Conservation (phyloP, 2,113 vertebrate genomes). For the Nibea albiflora region DNA sequence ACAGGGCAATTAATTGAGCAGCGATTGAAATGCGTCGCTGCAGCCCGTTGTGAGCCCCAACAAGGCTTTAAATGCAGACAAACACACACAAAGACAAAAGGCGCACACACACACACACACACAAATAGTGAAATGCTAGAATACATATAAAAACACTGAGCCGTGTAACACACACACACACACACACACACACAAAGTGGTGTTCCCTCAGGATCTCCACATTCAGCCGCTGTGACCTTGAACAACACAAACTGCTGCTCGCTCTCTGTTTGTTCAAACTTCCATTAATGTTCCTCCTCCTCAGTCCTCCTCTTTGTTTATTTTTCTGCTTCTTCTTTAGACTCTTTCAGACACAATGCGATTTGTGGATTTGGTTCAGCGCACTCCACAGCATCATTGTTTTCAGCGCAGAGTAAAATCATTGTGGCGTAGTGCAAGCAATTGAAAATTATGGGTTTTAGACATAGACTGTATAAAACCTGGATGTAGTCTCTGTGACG, state of each 20-base stretch:
- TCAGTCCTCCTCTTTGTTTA: neutral
- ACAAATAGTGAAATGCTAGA: slow-evolving; percentile 8
- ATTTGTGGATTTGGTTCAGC: too few species aligned
- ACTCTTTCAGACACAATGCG: too few species aligned
- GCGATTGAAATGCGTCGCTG: slow-evolving; percentile 63
- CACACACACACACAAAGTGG: slow-evolving; percentile 49
- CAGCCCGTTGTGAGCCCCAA: slow-evolving; percentile 56
- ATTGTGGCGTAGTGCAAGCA: too few species aligned
- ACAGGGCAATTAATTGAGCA: slow-evolving; percentile 66
- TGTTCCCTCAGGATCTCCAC: slow-evolving; percentile 66
- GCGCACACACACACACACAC: neutral
- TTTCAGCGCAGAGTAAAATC: too few species aligned
- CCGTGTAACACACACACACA: slow-evolving; percentile 24
- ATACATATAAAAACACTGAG: slow-evolving; percentile 44
- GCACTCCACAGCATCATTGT: too few species aligned
- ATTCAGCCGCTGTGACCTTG: slow-evolving; percentile 73
- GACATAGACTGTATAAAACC: too few species aligned
- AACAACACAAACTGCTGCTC: slow-evolving; percentile 59
- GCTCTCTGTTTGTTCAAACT: neutral
- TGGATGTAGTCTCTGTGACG: too few species aligned
- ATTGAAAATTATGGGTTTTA: too few species aligned
- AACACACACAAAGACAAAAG: slow-evolving; percentile 36
- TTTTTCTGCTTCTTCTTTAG: neutral
- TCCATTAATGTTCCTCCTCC: neutral
- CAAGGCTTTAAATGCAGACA: slow-evolving; percentile 64